phyloP scores from a whole-genome alignment of 1,140 invertebrate species.

The Oryzaephilus surinamensis region DNA sequence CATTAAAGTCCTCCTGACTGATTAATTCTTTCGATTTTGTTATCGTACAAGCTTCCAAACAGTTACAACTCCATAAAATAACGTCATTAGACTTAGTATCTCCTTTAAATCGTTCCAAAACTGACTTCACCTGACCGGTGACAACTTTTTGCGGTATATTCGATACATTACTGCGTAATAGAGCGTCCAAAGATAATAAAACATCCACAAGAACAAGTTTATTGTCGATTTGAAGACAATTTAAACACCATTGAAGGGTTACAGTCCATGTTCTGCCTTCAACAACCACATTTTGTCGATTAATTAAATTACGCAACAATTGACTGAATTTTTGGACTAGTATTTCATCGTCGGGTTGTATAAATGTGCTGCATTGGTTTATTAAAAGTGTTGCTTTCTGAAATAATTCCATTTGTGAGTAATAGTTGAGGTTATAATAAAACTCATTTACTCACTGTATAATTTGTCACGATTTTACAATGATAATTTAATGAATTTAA shows the following conservation, averaged over 20 bases:
- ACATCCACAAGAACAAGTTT: neutral
- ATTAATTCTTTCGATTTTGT: no score
- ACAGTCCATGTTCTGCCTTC: conserved; percentile 32
- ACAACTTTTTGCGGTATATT: no score
- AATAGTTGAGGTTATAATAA: conserved; percentile 12
- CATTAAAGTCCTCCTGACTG: no score
- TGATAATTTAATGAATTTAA: conserved; percentile 38
- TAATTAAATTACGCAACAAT: conserved; percentile 36
- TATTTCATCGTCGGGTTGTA: conserved; percentile 33
- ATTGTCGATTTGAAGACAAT: conserved; percentile 28
- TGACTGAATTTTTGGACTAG: conserved; percentile 37
- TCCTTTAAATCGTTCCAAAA: neutral
- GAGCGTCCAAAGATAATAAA: conserved; percentile 5
- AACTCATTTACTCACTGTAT: conserved; percentile 30
- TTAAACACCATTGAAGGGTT: conserved; percentile 35
- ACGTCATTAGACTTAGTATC: no score
- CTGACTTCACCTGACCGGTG: conserved; percentile 3
- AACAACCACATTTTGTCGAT: conserved; percentile 28
- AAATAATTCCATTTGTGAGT: conserved; percentile 11
- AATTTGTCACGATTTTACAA: conserved; percentile 27
- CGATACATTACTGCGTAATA: conserved; percentile 6
- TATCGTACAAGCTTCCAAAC: conserved; percentile 24
- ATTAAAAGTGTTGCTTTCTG: conserved; percentile 37
- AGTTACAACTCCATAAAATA: conserved; percentile 8
- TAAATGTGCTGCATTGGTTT: conserved; percentile 35